Conservation (phyloP, 1,140 invertebrate species). For the Pogonomyrmex barbatus region DNA sequence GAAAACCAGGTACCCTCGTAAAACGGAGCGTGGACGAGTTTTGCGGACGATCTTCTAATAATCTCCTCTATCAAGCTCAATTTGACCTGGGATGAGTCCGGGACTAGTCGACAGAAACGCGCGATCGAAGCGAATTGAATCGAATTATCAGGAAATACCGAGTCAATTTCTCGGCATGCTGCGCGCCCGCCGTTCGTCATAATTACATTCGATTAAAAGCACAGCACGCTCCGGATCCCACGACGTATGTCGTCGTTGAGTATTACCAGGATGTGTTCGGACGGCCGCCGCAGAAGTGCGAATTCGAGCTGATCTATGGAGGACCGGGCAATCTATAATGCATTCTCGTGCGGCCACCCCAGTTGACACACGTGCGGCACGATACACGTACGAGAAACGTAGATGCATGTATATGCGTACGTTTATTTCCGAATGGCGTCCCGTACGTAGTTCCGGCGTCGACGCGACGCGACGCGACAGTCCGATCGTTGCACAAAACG, state of each 20-base stretch:
- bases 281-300: constrained; percentile 67
- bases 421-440: constrained; percentile 77
- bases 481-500: constrained; percentile 75
- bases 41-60: constrained; percentile 29
- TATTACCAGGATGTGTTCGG: constrained; percentile 36
- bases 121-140: constrained; percentile 62
- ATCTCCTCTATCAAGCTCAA: constrained; percentile 34
- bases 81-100: neutral
- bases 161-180: constrained; percentile 65
- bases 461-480: constrained; percentile 74
- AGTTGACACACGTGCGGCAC: constrained; percentile 41
- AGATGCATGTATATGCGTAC: constrained; percentile 51
- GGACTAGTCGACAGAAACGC: neutral
- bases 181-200: constrained; percentile 62
- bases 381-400: constrained; percentile 3
- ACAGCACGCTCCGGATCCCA: constrained; percentile 24
- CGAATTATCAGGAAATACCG: constrained; percentile 55
- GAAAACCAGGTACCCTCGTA: neutral
- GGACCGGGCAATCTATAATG: constrained; percentile 74
- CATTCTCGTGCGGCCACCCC: constrained; percentile 65
- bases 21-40: neutral
- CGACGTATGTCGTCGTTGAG: constrained; percentile 48
- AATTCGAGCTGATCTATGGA: constrained; percentile 74
- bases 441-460: constrained; percentile 76
- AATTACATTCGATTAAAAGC: constrained; percentile 74